phyloP scores from a whole-genome alignment of 2,888 invertebrate species.

The Ditula angustiorana region DNA sequence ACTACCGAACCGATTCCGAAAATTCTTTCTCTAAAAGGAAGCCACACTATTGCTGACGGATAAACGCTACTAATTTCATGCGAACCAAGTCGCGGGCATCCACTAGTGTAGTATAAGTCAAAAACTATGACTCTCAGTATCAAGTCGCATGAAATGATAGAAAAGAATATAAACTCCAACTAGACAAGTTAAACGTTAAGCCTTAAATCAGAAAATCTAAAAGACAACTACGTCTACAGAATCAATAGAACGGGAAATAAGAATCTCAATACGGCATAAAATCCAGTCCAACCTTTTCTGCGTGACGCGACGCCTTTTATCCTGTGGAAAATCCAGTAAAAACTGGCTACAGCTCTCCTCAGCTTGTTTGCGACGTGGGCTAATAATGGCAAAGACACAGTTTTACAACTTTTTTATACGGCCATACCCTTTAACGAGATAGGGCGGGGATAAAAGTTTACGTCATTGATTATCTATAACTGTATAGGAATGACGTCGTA shows the following conservation, averaged over 20 bases:
- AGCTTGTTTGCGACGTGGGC: constrained; percentile 41
- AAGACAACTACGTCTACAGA: not conserved
- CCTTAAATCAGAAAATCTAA: not conserved
- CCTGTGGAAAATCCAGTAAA: not conserved
- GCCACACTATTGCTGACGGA: too few species aligned
- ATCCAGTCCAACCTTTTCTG: not conserved
- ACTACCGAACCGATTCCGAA: too few species aligned
- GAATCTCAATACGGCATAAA: not conserved
- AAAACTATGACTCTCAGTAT: too few species aligned
- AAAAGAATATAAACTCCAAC: too few species aligned
- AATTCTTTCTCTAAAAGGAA: too few species aligned
- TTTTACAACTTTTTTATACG: constrained; percentile 48
- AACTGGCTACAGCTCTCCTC: constrained; percentile 2
- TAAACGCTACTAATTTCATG: too few species aligned
- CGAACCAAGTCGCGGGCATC: too few species aligned
- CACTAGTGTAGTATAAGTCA: too few species aligned
- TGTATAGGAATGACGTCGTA: constrained; percentile 40
- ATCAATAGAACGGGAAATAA: not conserved
- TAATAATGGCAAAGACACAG: constrained; percentile 39
- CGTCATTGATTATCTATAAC: constrained; percentile 45
- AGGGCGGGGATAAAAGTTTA: constrained; percentile 42
- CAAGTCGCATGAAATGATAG: too few species aligned
- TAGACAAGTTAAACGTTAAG: not conserved
- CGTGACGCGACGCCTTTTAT: not conserved
- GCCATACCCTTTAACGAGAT: constrained; percentile 45